Base-by-base conservation (phyloP, 30 jellyfish, hydroid and myxozoan species). In the Aurelia sp. region DNA sequence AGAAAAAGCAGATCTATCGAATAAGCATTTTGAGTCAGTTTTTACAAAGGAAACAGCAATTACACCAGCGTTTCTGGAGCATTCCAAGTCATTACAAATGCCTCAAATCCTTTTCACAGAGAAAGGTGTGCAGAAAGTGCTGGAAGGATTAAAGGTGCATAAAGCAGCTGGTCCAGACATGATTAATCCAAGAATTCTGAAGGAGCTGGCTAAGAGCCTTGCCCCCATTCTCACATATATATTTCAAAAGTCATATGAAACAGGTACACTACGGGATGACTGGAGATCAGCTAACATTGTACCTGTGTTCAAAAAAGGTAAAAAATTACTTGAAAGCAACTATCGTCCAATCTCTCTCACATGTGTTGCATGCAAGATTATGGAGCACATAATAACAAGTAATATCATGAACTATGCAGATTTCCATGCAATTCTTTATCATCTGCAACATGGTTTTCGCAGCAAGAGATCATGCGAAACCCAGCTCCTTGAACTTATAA, bases 151-250 rank as follows among this genome's bases (percentile, higher is more conserved):
- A 65, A 65, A 65, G 51, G 75, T 65, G 48, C 75, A 65, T 55
- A 65, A 65, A 13, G 75, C 75, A 65, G 75, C 75, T 65, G 75
- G 75, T 31, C 51, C 75, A 50, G 51, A 65, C 75, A 65, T 65
- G 75, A 65, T 65, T 65, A 65, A 23, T 55, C 75, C 47, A 65
- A 65, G 75, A 65, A 31, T 65, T 65, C 75, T 65, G 75, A 65
- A 65, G 47, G 75, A 65, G 75, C 75, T 65, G 11, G 51, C 51
- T 40, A 65, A 19, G 51, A 65, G 75, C 75, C 75, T 65, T 65
- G 75, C 75, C 75, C 47, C 75, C 51, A 31, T 65, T 4, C 75
- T 65, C 44, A 65, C 75, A 65, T 65, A 23, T 31, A 0, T 7
- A 65, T 65, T 65, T 19, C 37, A 0, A 23, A 65, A 11, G n/a